Conservation (phyloP, 2,797 vertebrate genomes). For the Channa striata region DNA sequence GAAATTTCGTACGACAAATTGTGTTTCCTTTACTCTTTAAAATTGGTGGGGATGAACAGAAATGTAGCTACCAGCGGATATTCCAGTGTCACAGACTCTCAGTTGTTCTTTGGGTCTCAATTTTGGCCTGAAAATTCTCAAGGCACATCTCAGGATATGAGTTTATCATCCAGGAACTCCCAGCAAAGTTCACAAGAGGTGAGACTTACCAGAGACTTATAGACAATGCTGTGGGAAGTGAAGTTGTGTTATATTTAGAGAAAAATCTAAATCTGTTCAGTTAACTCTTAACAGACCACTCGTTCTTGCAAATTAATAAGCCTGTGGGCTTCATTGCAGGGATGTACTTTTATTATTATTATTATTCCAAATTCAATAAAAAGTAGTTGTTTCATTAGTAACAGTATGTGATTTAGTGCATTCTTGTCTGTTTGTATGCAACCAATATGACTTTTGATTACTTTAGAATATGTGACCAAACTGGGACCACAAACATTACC, state of each 20-base stretch:
- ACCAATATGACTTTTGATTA: background rate
- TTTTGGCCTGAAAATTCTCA: constrained; percentile 90
- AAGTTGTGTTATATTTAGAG: background rate
- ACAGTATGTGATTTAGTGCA: background rate
- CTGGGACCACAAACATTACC: background rate
- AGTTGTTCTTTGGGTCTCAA: constrained; percentile 92
- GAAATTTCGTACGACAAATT: constrained; percentile 2
- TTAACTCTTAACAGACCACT: background rate
- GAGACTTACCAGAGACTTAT: constrained; percentile 6
- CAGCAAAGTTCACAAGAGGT: constrained; percentile 92
- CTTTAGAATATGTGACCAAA: background rate
- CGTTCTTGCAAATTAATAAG: background rate
- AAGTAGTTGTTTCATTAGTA: background rate
- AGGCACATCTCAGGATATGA: constrained; percentile 83
- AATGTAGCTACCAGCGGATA: constrained; percentile 64
- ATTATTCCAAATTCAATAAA: background rate
- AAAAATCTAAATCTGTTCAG: background rate
- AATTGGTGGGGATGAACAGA: constrained; percentile 52
- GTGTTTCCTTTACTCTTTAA: constrained; percentile 11
- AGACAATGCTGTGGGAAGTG: background rate
- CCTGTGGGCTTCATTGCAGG: background rate
- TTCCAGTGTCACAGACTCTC: constrained; percentile 89
- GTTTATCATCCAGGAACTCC: constrained; percentile 79
- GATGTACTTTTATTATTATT: background rate
- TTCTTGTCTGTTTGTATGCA: background rate